phyloP scores from a whole-genome alignment of 92 coral and sea anemone species.

The Siderastrea siderea region DNA sequence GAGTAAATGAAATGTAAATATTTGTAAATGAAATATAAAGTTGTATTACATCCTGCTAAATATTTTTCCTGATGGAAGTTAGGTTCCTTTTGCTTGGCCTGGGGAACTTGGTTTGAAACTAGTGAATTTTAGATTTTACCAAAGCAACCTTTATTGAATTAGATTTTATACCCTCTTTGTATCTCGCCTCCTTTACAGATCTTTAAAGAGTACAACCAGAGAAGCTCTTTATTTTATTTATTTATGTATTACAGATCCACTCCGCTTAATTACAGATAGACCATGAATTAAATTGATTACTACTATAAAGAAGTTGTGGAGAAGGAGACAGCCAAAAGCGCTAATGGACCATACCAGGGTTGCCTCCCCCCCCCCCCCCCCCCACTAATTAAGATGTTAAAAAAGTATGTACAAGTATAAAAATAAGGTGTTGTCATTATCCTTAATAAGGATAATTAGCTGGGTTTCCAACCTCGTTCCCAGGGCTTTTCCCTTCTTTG shows the following conservation, averaged over 20 bases:
- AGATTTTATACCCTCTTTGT: slow-evolving; percentile 40
- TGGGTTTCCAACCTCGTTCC: slow-evolving; percentile 9
- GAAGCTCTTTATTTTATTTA: slow-evolving; percentile 28
- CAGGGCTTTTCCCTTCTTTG: no score
- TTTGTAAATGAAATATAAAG: slow-evolving; percentile 37
- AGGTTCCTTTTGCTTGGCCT: slow-evolving; percentile 47
- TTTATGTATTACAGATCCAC: slow-evolving; percentile 27
- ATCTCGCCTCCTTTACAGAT: slow-evolving; percentile 51
- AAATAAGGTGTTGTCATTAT: slow-evolving; percentile 45
- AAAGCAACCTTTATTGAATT: slow-evolving; percentile 54
- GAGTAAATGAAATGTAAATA: slow-evolving; percentile 23
- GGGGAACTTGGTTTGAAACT: slow-evolving; percentile 32
- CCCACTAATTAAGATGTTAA: slow-evolving; percentile 8
- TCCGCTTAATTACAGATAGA: not conserved
- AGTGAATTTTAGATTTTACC: slow-evolving; percentile 55
- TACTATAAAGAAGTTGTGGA: slow-evolving; percentile 15
- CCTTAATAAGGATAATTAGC: slow-evolving; percentile 46
- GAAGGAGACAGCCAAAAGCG: slow-evolving; percentile 33
- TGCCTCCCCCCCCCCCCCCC: slow-evolving; percentile 21
- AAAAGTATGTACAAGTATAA: slow-evolving; percentile 10
- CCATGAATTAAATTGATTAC: not conserved
- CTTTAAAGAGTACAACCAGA: slow-evolving; percentile 57
- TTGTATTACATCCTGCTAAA: slow-evolving; percentile 31
- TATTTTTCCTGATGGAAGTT: slow-evolving; percentile 41
- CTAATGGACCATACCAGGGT: slow-evolving; percentile 7